Conservation (phyloP, 1,140 invertebrate species). For the Neomicropteryx cornuta region DNA sequence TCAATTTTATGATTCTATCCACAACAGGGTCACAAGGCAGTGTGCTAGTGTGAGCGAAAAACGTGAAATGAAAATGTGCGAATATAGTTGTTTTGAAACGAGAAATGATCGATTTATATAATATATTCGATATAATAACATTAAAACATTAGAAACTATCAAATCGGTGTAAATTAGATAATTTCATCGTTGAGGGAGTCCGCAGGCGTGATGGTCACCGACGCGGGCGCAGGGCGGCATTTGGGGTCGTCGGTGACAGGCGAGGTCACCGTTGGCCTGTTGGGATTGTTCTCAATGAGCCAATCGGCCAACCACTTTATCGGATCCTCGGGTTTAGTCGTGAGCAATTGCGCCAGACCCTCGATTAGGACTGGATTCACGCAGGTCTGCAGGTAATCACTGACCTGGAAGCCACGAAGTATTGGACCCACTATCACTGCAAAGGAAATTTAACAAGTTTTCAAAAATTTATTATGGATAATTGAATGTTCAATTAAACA, state of each 20-base stretch:
- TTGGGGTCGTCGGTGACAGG: slow-evolving; percentile 16
- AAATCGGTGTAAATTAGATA: too few species aligned
- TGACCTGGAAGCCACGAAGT: slow-evolving; percentile 36
- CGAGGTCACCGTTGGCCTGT: slow-evolving; percentile 54
- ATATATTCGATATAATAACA: too few species aligned
- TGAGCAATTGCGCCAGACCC: slow-evolving; percentile 57
- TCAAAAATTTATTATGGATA: slow-evolving; percentile 1
- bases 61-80: too few species aligned
- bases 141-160: too few species aligned
- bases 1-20: too few species aligned
- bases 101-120: too few species aligned
- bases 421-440: slow-evolving; percentile 52
- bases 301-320: slow-evolving; percentile 69
- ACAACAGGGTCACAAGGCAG: too few species aligned
- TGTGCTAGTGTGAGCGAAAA: too few species aligned
- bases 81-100: too few species aligned
- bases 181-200: too few species aligned
- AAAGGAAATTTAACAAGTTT: slow-evolving; percentile 13
- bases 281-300: slow-evolving; percentile 63
- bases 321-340: slow-evolving; percentile 61
- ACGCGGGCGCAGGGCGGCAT: too few species aligned
- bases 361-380: slow-evolving; percentile 54
- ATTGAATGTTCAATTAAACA: slow-evolving; percentile 1
- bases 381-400: slow-evolving; percentile 54
- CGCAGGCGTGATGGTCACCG: too few species aligned